phyloP scores from a whole-genome alignment of 2,113 vertebrate genomes.

The Sakesphorus luctuosus region DNA sequence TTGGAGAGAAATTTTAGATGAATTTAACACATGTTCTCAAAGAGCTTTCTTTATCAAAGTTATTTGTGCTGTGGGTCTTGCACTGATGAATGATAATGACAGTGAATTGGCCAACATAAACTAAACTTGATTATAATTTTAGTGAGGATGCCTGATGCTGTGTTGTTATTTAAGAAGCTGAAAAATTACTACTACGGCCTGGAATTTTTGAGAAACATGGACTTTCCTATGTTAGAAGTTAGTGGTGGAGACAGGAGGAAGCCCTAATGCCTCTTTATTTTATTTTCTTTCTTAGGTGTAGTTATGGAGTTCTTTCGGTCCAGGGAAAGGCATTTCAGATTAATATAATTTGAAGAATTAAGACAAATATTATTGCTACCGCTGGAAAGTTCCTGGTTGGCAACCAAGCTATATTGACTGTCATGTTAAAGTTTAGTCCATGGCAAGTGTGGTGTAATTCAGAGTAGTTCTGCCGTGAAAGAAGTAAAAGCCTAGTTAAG shows the following conservation, averaged over 20 bases:
- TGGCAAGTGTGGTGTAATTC: neutral
- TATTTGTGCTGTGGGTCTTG: neutral
- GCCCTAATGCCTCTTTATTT: neutral
- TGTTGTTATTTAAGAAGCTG: neutral
- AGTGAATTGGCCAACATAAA: neutral
- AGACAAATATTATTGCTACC: neutral
- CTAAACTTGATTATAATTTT: neutral
- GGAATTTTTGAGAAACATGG: neutral
- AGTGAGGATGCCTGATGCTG: neutral
- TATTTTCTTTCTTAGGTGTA: neutral
- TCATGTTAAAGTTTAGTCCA: neutral
- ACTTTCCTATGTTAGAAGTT: neutral
- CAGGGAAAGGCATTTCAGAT: neutral
- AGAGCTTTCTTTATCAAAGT: neutral
- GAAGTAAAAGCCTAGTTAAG: neutral
- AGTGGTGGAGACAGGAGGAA: neutral
- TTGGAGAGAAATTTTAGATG: constrained; percentile 3
- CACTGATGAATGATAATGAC: neutral
- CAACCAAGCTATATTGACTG: neutral
- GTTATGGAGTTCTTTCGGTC: neutral
- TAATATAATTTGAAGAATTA: neutral
- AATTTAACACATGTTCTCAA: constrained; percentile 6
- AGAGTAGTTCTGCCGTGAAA: neutral
- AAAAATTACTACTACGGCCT: neutral
- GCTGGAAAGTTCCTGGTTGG: neutral